These are phyloP conservation scores for Biston stratarius DNA, from an alignment of 2,888 invertebrate genomes.

Conservation along the genomic window DNA sequence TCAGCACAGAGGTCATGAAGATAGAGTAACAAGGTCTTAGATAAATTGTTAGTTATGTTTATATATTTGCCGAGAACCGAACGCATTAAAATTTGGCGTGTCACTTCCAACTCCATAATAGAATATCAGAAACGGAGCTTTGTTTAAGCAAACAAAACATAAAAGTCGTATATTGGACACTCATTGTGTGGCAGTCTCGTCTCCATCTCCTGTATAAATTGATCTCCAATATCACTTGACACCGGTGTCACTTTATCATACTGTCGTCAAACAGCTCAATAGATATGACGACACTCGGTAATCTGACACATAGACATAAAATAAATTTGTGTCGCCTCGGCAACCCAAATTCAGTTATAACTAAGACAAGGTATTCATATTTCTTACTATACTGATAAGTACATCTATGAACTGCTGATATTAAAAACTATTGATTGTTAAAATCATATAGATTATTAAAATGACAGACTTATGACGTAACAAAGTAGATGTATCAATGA, in stretches of 20 bases:
- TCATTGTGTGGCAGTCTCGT: slow-evolving; percentile 41
- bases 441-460: too few species aligned
- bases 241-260: slow-evolving; percentile 57
- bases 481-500: too few species aligned
- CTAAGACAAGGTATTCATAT: background rate
- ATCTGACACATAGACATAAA: background rate
- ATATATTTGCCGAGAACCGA: background rate
- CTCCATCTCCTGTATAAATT: slow-evolving; percentile 44
- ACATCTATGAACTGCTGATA: too few species aligned
- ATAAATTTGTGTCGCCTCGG: background rate
- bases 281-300: slow-evolving; percentile 34
- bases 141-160: slow-evolving; percentile 33
- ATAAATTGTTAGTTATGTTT: background rate
- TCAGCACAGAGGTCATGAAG: too few species aligned
- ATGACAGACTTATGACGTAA: too few species aligned
- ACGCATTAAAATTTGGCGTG: slow-evolving; percentile 7
- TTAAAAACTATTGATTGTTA: too few species aligned
- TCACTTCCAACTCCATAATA: slow-evolving; percentile 12
- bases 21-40: background rate
- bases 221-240: slow-evolving; percentile 54
- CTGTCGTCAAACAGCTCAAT: slow-evolving; percentile 46
- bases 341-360: background rate
- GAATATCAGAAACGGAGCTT: slow-evolving; percentile 24
- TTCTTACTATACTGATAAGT: background rate
- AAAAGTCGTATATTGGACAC: slow-evolving; percentile 32